Evolutionary conservation across 1,140 invertebrate genomes (phyloP), one percentile per base, ranked within the genome.

Genomic region (Solenopsis fugax): DNA sequence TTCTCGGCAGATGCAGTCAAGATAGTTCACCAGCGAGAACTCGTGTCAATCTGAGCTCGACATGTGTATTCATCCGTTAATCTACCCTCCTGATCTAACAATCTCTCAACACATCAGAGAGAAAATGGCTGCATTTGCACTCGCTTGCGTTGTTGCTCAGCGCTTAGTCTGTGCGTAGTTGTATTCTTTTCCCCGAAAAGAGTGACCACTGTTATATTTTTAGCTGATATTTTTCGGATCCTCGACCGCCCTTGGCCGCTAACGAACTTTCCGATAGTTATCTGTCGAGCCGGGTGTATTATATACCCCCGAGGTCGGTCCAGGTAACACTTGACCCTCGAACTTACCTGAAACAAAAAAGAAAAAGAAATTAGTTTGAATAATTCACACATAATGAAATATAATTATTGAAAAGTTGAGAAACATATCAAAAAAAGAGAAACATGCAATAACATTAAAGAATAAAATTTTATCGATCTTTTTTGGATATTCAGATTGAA

Each of bases 331-430:
- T 58, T 71, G 52, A 72, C 29, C 76, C 72, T 92, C 86, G 88
- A 92, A 92, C 93, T 94, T 91, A 94, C 93, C 93, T 94, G 93
- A 82, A 94, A 94, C 90, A 92, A 90, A 91, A 90, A 87, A 89
- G 71, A 85, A 78, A 10, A 54, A 65, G 73, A 62, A 71, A 73
- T 67, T 78, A 67, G 52, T 89, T 85, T 69, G 69, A 87, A 88
- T 88, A 85, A 86, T 78, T 62, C 69, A 64, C 78, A 82, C 87
- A 77, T 87, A 69, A 89, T 76, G 89, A 92, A 93, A 93, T 91
- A 91, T 92, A 92, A 92, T 93, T 92, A 90, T 91, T 93, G 87
- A 90, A 0, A n/a, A 71, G 12, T 45, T 48, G 18, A 21, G 4
- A 21, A 48, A 1, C 21, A 58, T n/a, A 48, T 16, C 4, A n/a